phyloP scores from a whole-genome alignment of 2,113 vertebrate species.

The Cyprinodon brontotheroides region DNA sequence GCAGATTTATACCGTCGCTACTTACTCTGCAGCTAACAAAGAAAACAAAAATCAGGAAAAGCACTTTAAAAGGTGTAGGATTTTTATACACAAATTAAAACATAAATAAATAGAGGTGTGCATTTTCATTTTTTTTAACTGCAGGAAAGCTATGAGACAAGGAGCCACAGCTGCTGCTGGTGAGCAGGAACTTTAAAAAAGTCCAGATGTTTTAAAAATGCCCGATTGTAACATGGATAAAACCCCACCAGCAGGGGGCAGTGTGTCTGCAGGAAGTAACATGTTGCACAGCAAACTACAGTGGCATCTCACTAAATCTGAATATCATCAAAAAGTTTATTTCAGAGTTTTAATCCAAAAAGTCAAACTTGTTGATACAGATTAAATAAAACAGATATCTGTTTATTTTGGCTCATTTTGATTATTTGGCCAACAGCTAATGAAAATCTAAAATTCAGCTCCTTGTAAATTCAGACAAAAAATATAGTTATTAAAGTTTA shows the following conservation, averaged over 20 bases:
- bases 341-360: background rate
- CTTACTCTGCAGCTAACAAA: constrained; percentile 62
- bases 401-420: background rate
- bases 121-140: constrained; percentile 52
- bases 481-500: too few species aligned
- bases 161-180: constrained; percentile 31
- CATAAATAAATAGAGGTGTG: constrained; percentile 78
- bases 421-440: background rate
- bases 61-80: constrained; percentile 41
- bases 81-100: constrained; percentile 60
- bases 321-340: background rate
- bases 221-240: constrained; percentile 57
- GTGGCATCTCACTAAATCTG: background rate
- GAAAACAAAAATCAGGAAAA: constrained; percentile 28
- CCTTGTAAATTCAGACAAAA: too few species aligned
- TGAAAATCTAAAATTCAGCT: background rate
- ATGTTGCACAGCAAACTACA: constrained; percentile 37
- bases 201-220: constrained; percentile 6
- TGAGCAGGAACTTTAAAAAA: constrained; percentile 12
- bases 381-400: background rate
- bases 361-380: background rate
- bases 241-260: constrained; percentile 63
- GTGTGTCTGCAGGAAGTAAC: constrained; percentile 32
- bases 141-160: constrained; percentile 55
- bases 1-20: constrained; percentile 74